Percentiles rank a stretch among this genome's conserved stretches.
phyloP scores from a whole-genome alignment of 2,113 vertebrate species.

The Paratilapia polleni region DNA sequence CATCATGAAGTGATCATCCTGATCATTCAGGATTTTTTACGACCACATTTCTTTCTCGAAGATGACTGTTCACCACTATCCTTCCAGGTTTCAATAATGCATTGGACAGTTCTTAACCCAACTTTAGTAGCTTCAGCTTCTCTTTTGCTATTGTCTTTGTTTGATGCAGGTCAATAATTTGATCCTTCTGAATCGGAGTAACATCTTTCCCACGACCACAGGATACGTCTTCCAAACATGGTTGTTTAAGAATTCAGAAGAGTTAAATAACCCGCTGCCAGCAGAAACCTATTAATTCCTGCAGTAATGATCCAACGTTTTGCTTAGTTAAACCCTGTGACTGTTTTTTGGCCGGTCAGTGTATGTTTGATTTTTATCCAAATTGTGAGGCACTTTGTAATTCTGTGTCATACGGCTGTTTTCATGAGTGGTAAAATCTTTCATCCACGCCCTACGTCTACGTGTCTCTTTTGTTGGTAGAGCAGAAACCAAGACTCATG shows the following conservation, averaged over 20 bases:
- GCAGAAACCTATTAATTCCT: not conserved
- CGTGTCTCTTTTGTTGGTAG: not conserved
- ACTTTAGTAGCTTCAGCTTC: not conserved
- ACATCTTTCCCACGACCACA: not conserved
- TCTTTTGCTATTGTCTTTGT: not conserved
- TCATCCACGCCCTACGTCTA: not conserved
- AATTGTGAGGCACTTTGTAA: not conserved
- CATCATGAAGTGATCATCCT: too few species aligned
- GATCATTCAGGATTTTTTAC: not conserved
- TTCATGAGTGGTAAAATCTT: not conserved
- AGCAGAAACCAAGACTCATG: not conserved
- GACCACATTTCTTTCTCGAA: not conserved
- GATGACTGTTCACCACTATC: not conserved
- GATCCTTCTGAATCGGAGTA: not conserved
- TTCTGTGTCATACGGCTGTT: not conserved
- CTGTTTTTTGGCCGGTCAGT: too few species aligned
- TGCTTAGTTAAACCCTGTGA: too few species aligned
- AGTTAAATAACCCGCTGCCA: not conserved
- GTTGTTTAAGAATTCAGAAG: not conserved
- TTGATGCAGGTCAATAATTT: not conserved
- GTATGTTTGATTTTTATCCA: not conserved
- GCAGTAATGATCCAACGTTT: not conserved
- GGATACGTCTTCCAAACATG: not conserved
- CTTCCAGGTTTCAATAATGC: not conserved
- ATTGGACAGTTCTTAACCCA: too few species aligned